These are phyloP conservation scores for Caenorhabditis latens DNA, from an alignment of 1,140 invertebrate species.

Conservation along the genomic window DNA sequence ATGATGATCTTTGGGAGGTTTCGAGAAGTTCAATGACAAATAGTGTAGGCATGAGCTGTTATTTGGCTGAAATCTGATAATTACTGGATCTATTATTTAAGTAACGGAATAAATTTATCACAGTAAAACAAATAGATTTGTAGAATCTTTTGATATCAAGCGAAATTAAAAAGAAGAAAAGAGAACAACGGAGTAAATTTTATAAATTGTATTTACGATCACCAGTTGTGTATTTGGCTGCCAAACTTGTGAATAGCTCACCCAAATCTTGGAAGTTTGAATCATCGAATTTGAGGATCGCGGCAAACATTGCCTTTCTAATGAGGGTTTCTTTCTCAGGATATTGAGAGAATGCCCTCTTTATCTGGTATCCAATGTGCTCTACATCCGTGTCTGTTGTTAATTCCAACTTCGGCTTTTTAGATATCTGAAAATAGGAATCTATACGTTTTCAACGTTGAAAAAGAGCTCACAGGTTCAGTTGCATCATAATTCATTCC, in stretches of 20 bases:
- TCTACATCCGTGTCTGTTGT: background rate
- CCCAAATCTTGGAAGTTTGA: background rate
- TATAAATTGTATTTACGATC: background rate
- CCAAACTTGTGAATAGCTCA: background rate
- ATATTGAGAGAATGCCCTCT: background rate
- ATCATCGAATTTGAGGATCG: background rate
- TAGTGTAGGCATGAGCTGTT: too few relatives aligned
- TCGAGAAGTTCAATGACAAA: too few relatives aligned
- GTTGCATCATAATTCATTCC: too few relatives aligned
- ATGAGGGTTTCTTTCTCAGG: background rate
- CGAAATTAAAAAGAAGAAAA: background rate
- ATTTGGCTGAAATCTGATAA: too few relatives aligned
- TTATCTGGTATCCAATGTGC: background rate
- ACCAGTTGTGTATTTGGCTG: background rate
- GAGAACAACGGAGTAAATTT: background rate
- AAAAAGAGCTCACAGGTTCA: too few relatives aligned
- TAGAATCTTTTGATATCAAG: too few relatives aligned
- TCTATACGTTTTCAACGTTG: too few relatives aligned
- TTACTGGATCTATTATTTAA: too few relatives aligned
- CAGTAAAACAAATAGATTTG: too few relatives aligned
- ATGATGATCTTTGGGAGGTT: background rate
- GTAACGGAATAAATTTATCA: too few relatives aligned
- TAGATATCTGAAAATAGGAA: background rate
- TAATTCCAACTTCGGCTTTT: background rate
- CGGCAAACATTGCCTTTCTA: constrained; percentile 7